Evolutionary conservation across 2,888 invertebrate species (phyloP).

Genomic region (Liodrosophila aerea): DNA sequence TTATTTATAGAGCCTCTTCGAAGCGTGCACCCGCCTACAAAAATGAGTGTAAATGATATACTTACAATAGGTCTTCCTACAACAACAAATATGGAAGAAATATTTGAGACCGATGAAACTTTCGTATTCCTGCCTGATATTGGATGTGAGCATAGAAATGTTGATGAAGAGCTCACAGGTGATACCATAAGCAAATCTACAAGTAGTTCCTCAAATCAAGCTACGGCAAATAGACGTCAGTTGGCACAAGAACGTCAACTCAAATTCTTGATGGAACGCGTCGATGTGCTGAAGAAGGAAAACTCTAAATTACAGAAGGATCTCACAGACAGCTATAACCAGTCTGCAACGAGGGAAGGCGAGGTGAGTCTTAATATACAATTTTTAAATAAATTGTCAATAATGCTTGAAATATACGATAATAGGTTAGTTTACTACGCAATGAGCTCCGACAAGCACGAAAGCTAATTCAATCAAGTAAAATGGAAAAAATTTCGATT

Average conservation of each 20-base stretch:
- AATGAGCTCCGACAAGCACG: slow-evolving; percentile 79
- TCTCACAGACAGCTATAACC: slow-evolving; percentile 67
- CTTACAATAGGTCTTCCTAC: not conserved
- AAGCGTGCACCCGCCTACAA: not conserved
- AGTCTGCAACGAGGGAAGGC: slow-evolving; percentile 72
- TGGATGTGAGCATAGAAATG: no score
- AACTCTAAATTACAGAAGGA: slow-evolving; percentile 73
- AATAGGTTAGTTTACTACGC: slow-evolving; percentile 71
- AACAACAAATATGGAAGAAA: slow-evolving; percentile 47
- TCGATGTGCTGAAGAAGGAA: slow-evolving; percentile 77
- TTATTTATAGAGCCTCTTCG: slow-evolving; percentile 19
- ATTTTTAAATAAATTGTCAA: not conserved
- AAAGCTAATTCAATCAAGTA: slow-evolving; percentile 75
- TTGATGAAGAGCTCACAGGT: no score
- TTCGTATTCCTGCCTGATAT: slow-evolving; percentile 38
- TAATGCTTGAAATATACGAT: not conserved
- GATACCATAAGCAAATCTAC: no score
- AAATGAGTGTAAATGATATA: not conserved
- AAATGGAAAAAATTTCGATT: slow-evolving; percentile 75
- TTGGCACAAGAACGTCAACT: slow-evolving; percentile 77
- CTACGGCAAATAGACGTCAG: slow-evolving; percentile 62
- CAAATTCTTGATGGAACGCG: slow-evolving; percentile 78
- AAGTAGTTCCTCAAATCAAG: no score
- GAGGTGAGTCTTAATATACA: slow-evolving; percentile 57
- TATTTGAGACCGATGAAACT: slow-evolving; percentile 42